Evolutionary conservation across 2,113 vertebrate genomes (phyloP).

Genomic region (Tretioscincus oriximinensis): DNA sequence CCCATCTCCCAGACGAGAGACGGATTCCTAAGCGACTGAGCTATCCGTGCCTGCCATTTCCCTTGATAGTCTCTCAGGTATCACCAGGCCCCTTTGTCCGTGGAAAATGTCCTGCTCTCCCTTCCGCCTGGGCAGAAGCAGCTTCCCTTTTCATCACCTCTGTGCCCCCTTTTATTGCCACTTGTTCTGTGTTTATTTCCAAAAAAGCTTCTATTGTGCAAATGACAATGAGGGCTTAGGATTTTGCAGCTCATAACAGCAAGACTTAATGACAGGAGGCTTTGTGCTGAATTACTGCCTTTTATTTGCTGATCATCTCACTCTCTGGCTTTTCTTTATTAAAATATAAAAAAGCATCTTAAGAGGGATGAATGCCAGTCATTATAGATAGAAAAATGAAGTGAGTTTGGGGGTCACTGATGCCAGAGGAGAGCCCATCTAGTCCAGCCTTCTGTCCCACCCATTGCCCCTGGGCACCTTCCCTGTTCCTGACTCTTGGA

Average conservation of each 20-base stretch:
- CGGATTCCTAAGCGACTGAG: too few relatives aligned
- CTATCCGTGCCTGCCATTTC: too few relatives aligned
- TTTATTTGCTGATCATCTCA: background rate
- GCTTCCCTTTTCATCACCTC: too few relatives aligned
- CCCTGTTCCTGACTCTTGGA: too few relatives aligned
- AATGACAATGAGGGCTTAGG: background rate
- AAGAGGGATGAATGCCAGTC: slow-evolving; percentile 1
- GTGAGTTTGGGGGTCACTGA: accelerated
- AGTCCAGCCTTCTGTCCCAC: too few relatives aligned
- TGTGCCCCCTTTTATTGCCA: background rate
- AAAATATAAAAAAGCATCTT: background rate
- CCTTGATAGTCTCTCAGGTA: too few relatives aligned
- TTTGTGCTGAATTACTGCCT: background rate
- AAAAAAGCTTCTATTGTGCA: background rate
- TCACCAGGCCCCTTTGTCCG: too few relatives aligned
- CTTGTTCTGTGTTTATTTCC: background rate
- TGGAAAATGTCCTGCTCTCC: too few relatives aligned
- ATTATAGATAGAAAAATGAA: too few relatives aligned
- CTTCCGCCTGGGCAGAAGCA: too few relatives aligned
- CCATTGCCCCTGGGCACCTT: too few relatives aligned
- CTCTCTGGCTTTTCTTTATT: background rate
- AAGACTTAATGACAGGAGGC: background rate
- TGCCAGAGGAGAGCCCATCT: background rate
- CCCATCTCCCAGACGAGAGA: too few relatives aligned
- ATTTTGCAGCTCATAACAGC: background rate